Evolutionary conservation across 2,888 invertebrate genomes (phyloP).

Genomic region (Apamea monoglypha): DNA sequence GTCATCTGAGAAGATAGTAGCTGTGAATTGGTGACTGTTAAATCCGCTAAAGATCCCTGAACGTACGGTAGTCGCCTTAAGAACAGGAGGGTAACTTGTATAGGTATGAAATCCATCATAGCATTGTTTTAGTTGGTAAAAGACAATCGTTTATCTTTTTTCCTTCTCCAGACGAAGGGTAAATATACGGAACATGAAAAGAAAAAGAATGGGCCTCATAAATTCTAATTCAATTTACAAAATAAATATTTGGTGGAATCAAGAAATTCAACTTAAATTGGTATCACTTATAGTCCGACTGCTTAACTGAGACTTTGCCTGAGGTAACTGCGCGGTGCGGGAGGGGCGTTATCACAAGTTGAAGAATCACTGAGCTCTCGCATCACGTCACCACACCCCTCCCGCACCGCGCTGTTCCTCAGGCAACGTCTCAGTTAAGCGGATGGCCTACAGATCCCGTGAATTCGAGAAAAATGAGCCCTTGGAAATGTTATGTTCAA

Average conservation of each 20-base stretch:
- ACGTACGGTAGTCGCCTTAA: background rate
- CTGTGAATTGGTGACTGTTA: too few species aligned
- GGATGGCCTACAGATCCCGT: too few species aligned
- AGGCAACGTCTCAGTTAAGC: too few species aligned
- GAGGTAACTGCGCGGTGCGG: too few species aligned
- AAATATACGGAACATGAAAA: background rate
- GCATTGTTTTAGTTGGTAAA: background rate
- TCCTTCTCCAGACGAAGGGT: background rate
- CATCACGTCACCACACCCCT: too few species aligned
- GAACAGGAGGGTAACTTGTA: background rate
- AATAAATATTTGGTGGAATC: background rate
- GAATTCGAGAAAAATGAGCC: background rate
- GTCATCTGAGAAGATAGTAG: background rate
- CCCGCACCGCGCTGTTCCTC: too few species aligned
- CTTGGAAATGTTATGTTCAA: background rate
- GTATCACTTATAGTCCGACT: background rate
- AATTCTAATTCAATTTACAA: background rate
- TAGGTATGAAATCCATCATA: background rate
- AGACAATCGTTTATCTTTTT: constrained; percentile 2
- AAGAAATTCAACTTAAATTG: background rate
- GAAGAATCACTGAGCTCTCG: too few species aligned
- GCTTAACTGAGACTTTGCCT: too few species aligned
- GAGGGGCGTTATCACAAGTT: too few species aligned
- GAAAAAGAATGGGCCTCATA: background rate
- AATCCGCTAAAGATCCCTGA: background rate